Conservation (phyloP, 30 jellyfish, hydroid and myxozoan species). For the Calvadosia cruxmelitensis region DNA sequence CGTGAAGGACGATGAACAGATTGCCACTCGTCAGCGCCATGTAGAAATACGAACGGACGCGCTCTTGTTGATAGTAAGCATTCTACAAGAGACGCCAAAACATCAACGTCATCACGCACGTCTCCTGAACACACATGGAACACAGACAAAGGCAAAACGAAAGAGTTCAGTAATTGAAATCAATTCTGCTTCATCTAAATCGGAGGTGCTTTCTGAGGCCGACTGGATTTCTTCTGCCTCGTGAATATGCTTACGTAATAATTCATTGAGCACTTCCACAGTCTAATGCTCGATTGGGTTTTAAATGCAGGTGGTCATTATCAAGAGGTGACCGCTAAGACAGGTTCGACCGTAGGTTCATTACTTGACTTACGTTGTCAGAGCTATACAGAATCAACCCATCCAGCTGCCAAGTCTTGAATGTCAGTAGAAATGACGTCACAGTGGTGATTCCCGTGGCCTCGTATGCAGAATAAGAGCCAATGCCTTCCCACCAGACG, state of each 20-base stretch:
- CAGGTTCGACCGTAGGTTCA: not conserved
- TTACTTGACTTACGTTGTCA: slow-evolving; percentile 44
- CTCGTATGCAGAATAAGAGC: slow-evolving; percentile 54
- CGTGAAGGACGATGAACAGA: slow-evolving; percentile 40
- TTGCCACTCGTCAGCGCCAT: slow-evolving; percentile 82
- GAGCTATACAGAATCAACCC: slow-evolving; percentile 68
- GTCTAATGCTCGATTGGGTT: too few species aligned
- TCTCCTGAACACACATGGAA: too few species aligned
- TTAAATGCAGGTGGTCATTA: too few species aligned
- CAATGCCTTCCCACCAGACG: slow-evolving; percentile 75
- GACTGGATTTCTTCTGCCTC: too few species aligned
- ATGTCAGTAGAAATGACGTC: slow-evolving; percentile 44
- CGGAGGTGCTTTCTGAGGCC: too few species aligned
- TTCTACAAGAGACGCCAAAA: slow-evolving; percentile 22
- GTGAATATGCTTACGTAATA: too few species aligned
- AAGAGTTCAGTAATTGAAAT: too few species aligned
- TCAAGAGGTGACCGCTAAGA: too few species aligned
- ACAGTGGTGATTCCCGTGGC: slow-evolving; percentile 20
- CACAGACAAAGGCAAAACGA: too few species aligned
- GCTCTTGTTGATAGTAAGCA: slow-evolving; percentile 22
- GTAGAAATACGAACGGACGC: slow-evolving; percentile 47
- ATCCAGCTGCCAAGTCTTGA: slow-evolving; percentile 65
- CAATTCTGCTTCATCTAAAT: too few species aligned
- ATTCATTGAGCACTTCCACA: too few species aligned
- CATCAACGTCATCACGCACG: too few species aligned